Conservation (phyloP, 2,888 invertebrate species). For the Argyresthia albistria region DNA sequence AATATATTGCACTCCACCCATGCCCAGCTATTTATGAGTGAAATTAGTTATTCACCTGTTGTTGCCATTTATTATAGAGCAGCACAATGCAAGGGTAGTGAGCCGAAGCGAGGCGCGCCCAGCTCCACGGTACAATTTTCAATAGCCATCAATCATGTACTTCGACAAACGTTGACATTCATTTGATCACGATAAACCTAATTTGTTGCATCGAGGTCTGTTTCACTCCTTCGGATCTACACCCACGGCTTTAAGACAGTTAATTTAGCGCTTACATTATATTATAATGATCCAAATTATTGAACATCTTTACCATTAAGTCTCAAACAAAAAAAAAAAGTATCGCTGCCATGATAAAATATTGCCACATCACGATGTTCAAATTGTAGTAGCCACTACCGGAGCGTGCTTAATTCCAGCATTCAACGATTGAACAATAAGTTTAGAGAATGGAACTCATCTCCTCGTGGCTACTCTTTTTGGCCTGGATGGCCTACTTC, state of each 20-base stretch:
- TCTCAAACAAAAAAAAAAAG: too few species aligned
- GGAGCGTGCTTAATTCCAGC: constrained; percentile 47
- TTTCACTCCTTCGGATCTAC: too few species aligned
- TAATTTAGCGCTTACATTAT: not conserved
- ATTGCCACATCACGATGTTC: constrained; percentile 26
- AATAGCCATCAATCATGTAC: not conserved
- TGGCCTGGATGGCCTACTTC: constrained; percentile 48
- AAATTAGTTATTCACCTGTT: constrained; percentile 72
- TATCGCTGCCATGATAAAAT: not conserved
- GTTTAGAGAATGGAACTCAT: constrained; percentile 40
- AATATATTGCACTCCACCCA: constrained; percentile 69
- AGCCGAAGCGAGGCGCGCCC: constrained; percentile 48
- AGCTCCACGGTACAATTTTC: constrained; percentile 29
- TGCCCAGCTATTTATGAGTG: constrained; percentile 65
- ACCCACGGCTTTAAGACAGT: too few species aligned
- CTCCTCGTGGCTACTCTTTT: constrained; percentile 25
- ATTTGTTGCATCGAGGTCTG: too few species aligned
- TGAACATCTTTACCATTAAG: not conserved
- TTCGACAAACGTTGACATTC: not conserved
- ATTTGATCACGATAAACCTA: too few species aligned
- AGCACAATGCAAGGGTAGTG: constrained; percentile 42
- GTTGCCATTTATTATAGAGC: constrained; percentile 65
- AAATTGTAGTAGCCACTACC: constrained; percentile 28
- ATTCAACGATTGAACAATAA: constrained; percentile 45
- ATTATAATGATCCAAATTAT: not conserved